phyloP scores from a whole-genome alignment of 2,113 vertebrate species.

The Corvus hawaiiensis region DNA sequence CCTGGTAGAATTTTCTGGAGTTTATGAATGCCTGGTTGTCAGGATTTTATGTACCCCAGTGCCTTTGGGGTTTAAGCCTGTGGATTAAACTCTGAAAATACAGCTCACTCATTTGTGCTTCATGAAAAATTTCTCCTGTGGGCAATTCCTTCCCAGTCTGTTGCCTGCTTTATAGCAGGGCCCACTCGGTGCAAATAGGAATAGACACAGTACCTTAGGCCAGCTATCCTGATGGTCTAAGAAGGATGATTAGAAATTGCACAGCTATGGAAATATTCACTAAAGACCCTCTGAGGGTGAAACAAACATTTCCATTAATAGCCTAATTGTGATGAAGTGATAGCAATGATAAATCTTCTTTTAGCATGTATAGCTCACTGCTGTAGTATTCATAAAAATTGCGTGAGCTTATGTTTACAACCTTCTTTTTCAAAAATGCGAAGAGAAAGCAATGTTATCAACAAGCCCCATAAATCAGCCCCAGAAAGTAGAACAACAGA shows the following conservation, averaged over 20 bases:
- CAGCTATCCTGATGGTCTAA: not conserved
- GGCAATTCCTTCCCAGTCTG: not conserved
- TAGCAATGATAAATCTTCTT: not conserved
- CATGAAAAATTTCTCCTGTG: not conserved
- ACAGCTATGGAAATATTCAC: not conserved
- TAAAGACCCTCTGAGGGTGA: not conserved
- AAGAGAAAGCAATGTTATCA: not conserved
- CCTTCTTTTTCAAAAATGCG: not conserved
- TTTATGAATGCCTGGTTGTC: not conserved
- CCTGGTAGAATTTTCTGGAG: not conserved
- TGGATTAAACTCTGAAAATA: slow-evolving; percentile 12
- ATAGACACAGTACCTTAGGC: not conserved
- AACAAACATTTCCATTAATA: not conserved
- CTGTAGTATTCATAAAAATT: not conserved
- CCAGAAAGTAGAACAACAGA: not conserved
- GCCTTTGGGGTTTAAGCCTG: not conserved
- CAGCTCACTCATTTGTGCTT: not conserved
- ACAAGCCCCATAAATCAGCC: not conserved
- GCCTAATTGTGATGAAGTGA: not conserved
- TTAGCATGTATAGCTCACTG: not conserved
- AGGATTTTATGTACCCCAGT: not conserved
- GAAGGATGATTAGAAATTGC: not conserved
- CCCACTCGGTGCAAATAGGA: not conserved
- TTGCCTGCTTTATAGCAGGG: not conserved
- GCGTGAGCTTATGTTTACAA: not conserved